Evolutionary conservation across 2,888 invertebrate genomes (phyloP).

Genomic region (Heliconius ethilla): DNA sequence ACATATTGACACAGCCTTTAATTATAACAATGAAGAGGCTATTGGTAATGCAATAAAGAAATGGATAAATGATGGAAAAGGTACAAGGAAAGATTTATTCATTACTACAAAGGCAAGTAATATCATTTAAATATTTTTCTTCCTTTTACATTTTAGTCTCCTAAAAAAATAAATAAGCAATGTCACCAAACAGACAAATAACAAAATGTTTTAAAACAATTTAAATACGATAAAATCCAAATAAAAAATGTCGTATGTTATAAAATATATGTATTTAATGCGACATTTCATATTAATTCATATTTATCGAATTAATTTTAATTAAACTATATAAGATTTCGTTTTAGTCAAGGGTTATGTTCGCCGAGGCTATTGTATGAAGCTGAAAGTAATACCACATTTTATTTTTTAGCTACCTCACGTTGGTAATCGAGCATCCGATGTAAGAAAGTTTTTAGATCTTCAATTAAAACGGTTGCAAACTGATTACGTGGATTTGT

Average conservation of each 20-base stretch:
- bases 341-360: neutral
- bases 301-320: no score
- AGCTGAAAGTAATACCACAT: neutral
- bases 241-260: no score
- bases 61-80: conserved; percentile 84
- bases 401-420: conserved; percentile 83
- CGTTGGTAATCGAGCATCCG: conserved; percentile 85
- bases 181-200: neutral
- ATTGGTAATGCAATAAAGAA: conserved; percentile 86
- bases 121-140: neutral
- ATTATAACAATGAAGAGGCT: conserved; percentile 89
- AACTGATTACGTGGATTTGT: conserved; percentile 88
- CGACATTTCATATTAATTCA: no score
- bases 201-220: neutral
- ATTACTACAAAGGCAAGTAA: conserved; percentile 88
- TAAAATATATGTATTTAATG: no score
- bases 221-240: neutral
- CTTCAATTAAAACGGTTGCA: conserved; percentile 84
- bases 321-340: neutral
- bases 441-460: conserved; percentile 85
- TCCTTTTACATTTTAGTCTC: neutral
- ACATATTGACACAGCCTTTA: conserved; percentile 90
- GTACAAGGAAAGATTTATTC: conserved; percentile 87
- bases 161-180: neutral
- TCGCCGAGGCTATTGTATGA: no score